A percentile compares a stretch with the other conserved stretches of the same genome.
These are phyloP conservation scores for Tetragnatha versicolor DNA, from an alignment of 1,140 invertebrate species.

Conservation along the genomic window DNA sequence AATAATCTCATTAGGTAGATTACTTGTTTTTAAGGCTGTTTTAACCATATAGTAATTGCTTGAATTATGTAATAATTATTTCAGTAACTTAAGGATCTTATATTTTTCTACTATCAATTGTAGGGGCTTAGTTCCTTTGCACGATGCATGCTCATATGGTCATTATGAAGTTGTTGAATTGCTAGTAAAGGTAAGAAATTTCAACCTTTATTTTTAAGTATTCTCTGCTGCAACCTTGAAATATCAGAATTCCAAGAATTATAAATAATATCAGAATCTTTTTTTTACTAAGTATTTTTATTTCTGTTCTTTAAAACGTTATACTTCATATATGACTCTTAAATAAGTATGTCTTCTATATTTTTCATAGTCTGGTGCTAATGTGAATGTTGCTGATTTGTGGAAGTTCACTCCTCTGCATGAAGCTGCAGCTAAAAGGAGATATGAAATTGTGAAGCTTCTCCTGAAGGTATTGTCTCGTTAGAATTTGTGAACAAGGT, in stretches of 20 bases:
- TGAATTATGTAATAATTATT: no score
- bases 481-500: constrained; percentile 1
- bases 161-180: constrained; percentile 87
- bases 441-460: constrained; percentile 93
- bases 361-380: constrained; percentile 60
- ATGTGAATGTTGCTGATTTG: constrained; percentile 88
- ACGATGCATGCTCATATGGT: constrained; percentile 91
- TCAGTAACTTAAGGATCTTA: neutral
- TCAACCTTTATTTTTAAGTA: neutral
- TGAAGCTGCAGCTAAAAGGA: constrained; percentile 95
- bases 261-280: no score
- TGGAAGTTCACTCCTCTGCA: constrained; percentile 97
- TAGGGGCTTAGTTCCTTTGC: constrained; percentile 83
- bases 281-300: no score
- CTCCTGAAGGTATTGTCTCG: constrained; percentile 76
- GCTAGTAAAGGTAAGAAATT: constrained; percentile 73
- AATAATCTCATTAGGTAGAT: no score
- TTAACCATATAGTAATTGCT: no score
- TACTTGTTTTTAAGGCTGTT: no score
- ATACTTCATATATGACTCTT: no score
- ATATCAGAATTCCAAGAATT: no score
- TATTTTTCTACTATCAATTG: constrained; percentile 56
- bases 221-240: neutral
- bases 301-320: no score
- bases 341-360: neutral